Evolutionary conservation across 2,113 vertebrate species (phyloP).

Genomic region (Tonatia bakeri): DNA sequence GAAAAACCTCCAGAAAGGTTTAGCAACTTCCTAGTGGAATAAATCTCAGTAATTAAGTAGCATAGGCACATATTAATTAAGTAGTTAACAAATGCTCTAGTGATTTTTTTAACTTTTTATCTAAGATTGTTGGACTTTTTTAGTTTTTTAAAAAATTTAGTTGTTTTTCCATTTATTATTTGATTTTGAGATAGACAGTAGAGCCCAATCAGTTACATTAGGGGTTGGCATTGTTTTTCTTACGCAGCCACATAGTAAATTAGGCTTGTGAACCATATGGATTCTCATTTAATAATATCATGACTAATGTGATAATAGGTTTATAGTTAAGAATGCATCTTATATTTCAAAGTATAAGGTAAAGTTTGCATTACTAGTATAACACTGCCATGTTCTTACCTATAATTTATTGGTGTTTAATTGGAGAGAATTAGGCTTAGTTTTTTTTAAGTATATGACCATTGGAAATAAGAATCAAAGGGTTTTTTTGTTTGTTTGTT

Average conservation of each 20-base stretch:
- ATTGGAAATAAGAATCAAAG: background rate
- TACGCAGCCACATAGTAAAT: background rate
- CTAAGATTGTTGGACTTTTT: background rate
- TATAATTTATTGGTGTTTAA: constrained; percentile 4
- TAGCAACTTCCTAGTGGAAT: background rate
- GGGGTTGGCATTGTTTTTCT: background rate
- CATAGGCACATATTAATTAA: background rate
- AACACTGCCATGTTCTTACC: background rate
- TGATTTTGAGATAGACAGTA: background rate
- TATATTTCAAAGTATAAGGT: background rate
- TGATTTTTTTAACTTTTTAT: background rate
- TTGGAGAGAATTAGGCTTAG: background rate
- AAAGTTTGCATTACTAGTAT: background rate
- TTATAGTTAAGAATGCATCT: background rate
- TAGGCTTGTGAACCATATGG: background rate
- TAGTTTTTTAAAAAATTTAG: background rate
- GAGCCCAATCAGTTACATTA: background rate
- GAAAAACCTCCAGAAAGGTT: background rate
- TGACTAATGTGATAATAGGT: background rate
- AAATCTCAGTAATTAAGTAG: background rate
- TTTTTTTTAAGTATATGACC: background rate
- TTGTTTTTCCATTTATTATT: background rate
- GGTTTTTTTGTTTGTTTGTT: background rate
- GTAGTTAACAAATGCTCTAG: background rate
- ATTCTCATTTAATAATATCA: constrained; percentile 4